Base-by-base conservation (phyloP, 2,888 invertebrate genomes). In the Melanargia galathea region DNA sequence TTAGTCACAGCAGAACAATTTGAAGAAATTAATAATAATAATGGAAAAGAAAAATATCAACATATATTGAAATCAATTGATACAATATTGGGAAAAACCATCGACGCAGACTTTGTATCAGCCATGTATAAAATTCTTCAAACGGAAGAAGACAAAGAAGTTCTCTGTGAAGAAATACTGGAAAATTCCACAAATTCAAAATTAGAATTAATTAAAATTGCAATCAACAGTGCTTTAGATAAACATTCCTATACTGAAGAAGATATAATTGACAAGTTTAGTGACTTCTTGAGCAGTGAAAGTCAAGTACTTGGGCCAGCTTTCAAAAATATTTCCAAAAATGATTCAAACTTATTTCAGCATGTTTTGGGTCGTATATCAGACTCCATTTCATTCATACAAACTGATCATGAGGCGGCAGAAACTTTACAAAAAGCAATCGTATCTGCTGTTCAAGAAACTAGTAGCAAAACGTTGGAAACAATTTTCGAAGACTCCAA, bases 381-480 rank as follows among this genome's bases (percentile, higher is more conserved):
- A 13, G 88, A 93, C 52, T 92, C 93, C n/a, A 92, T 93, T 8
- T 92, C 92, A 0, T 89, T 90, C 24, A 89, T 94, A 0, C 92
- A 90, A 74, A 93, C 93, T 3, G 95, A 95, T 68, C 92, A 92
- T 62, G 93, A 94, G 74, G 95, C 94, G 0, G 91, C 92, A 0
- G 94, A 94, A 74, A 92, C 93, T 1, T 85, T 96, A 20, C 94
- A 95, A 77, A 93, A 93, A 74, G 94, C 94, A 2, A 95, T 96
- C 13, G 93, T 94, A 0, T 84, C 92, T 49, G 93, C 94, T 0
- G 93, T 95, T 0, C 92, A 93, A 75, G 93, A 93, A 74, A 90
- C 92, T 1, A 94, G 94, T 75, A 92, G 93, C 59, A 88, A 92
- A 69, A 91, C 92, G 52, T 83, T 95, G 0, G 91, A 93, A 72